phyloP scores from a whole-genome alignment of 1,140 invertebrate genomes.

The Radopholus similis region DNA sequence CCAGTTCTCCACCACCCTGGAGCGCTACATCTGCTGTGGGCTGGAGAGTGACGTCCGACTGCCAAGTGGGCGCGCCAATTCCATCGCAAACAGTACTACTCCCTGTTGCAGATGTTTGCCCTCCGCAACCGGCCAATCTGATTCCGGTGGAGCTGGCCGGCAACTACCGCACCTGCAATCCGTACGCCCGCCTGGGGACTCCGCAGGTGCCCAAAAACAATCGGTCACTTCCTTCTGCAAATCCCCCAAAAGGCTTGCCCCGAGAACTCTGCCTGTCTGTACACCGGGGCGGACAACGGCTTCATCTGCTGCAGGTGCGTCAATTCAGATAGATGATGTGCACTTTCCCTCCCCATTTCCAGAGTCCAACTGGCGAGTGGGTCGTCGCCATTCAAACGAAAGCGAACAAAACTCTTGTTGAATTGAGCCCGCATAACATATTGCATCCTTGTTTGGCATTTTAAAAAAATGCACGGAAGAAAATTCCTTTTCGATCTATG shows the following conservation, averaged over 20 bases:
- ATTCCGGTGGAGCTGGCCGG: constrained; percentile 58
- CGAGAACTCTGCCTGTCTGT: constrained; percentile 59
- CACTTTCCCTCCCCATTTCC: constrained; percentile 29
- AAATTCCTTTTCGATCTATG: too few relatives aligned
- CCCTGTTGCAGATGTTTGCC: constrained; percentile 49
- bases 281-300: constrained; percentile 58
- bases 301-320: constrained; percentile 60
- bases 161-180: constrained; percentile 58
- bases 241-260: constrained; percentile 41
- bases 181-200: constrained; percentile 48
- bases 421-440: too few relatives aligned
- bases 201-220: constrained; percentile 23
- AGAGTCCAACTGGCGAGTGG: too few relatives aligned
- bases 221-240: neutral
- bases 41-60: constrained; percentile 56
- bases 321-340: too few relatives aligned
- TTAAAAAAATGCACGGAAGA: too few relatives aligned
- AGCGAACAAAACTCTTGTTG: too few relatives aligned
- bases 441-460: too few relatives aligned
- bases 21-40: constrained; percentile 57
- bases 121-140: constrained; percentile 56
- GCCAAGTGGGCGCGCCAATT: constrained; percentile 36
- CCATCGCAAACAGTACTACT: neutral
- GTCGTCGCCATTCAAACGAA: too few relatives aligned
- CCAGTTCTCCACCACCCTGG: constrained; percentile 56